These are phyloP conservation scores for Myotis brandtii DNA, from an alignment of 2,113 vertebrate genomes.

Conservation along the genomic window DNA sequence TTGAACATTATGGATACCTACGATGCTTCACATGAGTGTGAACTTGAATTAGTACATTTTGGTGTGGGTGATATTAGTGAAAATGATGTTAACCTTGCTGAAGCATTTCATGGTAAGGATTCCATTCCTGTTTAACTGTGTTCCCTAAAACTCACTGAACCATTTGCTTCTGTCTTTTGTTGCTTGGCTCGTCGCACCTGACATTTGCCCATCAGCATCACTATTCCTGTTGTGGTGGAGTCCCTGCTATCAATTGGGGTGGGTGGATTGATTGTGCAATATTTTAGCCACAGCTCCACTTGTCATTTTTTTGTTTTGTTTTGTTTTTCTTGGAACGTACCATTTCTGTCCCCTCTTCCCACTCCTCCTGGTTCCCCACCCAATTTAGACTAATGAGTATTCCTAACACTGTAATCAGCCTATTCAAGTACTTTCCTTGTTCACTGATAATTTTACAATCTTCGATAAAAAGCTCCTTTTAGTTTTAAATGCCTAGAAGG, in stretches of 20 bases:
- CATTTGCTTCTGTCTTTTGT: neutral
- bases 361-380: neutral
- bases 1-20: constrained; percentile 93
- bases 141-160: neutral
- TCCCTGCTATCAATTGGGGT: neutral
- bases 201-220: neutral
- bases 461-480: neutral
- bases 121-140: neutral
- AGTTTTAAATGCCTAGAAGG: constrained; percentile 35
- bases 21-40: constrained; percentile 91
- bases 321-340: neutral
- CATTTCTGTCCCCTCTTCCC: neutral
- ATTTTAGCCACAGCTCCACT: neutral
- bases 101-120: constrained; percentile 90
- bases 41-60: constrained; percentile 92
- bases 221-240: neutral
- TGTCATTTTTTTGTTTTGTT: neutral
- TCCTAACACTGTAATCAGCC: neutral
- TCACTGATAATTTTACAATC: constrained; percentile 30
- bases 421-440: neutral
- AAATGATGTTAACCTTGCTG: constrained; percentile 93
- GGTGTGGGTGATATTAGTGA: constrained; percentile 95
- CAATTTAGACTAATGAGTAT: neutral
- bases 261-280: neutral
- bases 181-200: neutral